Evolutionary conservation across 2,797 vertebrate species (phyloP), one percentile per base, ranked within the genome.

Genomic region (Falco naumanni): DNA sequence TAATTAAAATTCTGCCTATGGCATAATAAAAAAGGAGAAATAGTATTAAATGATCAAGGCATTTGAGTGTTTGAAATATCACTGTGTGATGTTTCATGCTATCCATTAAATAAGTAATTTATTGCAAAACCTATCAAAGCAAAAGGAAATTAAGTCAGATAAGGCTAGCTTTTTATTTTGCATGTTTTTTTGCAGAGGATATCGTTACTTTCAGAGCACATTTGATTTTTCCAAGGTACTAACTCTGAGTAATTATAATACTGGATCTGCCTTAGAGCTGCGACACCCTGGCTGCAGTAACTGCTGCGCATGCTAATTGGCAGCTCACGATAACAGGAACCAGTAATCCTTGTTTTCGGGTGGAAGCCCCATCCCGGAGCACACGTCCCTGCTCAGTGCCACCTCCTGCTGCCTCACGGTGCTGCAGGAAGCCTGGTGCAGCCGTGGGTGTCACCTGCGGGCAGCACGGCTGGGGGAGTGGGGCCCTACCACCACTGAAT

Each of bases 1-100:
- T 96, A 95, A 93, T 97, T 97, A 97, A 96, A 96, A 97, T 97
- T 97, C 95, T 96, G 93, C 96, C 86, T 16, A 77, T 84, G 93
- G 95, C 91, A 57, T 94, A 92, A 97, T 96, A 97, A 95, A 94
- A 96, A 97, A 96, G 78, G 45, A 53, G 97, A 96, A 97, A 94
- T 56, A 83, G 87, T 94, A 95, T 96, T 96, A 97, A 95, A 90
- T 91, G 94, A 97, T 97, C 93, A 93, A 83, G 95, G 89, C 87
- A 65, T 92, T 87, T 79, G 95, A 96, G 93, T 71, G 85, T 96
- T 97, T 97, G 92, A 97, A 96, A 96, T 79, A 95, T 69, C 91
- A 68, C 80, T 47, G 68, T 83, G 86, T 96, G 68, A 92, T 97
- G 87, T 90, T 90, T 93, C 81, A 79, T 82, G 74, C 53, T 92